Conservation (phyloP, 1,140 invertebrate species). For the Apis dorsata region DNA sequence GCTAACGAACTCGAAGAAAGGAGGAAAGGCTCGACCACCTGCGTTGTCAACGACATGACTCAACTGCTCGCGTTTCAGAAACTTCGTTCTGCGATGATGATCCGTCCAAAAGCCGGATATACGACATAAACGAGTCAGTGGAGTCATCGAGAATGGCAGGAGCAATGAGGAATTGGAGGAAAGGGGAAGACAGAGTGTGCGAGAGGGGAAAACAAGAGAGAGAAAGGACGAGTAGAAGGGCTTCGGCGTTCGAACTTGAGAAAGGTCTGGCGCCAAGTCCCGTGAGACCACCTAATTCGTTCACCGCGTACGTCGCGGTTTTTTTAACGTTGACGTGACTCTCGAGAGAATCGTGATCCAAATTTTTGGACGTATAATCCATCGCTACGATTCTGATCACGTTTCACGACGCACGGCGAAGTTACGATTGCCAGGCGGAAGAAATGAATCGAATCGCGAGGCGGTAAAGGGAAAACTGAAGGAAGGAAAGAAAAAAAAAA, state of each 20-base stretch:
- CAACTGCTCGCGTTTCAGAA: conserved; percentile 8
- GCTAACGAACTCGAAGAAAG: conserved; percentile 37
- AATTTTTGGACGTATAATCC: conserved; percentile 33
- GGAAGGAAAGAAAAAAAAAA: neutral
- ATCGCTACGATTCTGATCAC: conserved; percentile 42
- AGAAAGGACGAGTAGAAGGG: conserved; percentile 18
- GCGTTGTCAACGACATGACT: conserved; percentile 16
- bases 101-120: conserved; percentile 50
- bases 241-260: conserved; percentile 35
- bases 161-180: conserved; percentile 28
- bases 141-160: conserved; percentile 35
- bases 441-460: conserved; percentile 16
- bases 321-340: neutral
- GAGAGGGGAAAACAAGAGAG: conserved; percentile 9
- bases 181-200: conserved; percentile 31
- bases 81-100: conserved; percentile 58
- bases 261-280: conserved; percentile 47
- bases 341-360: conserved; percentile 32
- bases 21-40: conserved; percentile 50
- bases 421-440: neutral
- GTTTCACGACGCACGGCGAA: conserved; percentile 4
- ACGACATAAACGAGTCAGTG: conserved; percentile 22
- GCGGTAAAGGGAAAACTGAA: neutral
- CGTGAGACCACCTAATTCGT: conserved; percentile 34
- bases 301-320: conserved; percentile 20